A percentile compares a stretch with the other conserved stretches of the same genome.
phyloP scores from a whole-genome alignment of 2,888 invertebrate species.

The Hypercompe scribonia region DNA sequence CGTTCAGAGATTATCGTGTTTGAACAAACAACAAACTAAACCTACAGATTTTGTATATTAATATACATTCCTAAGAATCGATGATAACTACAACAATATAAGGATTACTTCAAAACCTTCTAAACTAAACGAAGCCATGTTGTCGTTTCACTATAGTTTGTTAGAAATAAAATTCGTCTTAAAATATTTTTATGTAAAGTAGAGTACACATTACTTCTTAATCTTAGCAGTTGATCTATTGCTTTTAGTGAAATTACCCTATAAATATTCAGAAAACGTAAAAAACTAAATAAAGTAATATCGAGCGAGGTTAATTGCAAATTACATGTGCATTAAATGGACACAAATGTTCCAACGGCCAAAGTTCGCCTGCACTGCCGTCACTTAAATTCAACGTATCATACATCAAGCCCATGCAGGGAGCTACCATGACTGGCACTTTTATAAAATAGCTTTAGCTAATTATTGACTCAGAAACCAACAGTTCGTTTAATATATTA shows the following conservation, averaged over 20 bases:
- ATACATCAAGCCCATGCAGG: conserved; percentile 13
- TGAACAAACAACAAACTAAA: not conserved
- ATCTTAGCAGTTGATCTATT: conserved; percentile 66
- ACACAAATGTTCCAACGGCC: conserved; percentile 54
- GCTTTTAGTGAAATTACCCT: conserved; percentile 85
- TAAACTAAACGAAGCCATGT: not conserved
- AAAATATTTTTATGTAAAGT: conserved; percentile 51
- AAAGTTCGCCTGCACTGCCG: conserved; percentile 51
- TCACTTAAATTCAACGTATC: conserved; percentile 40
- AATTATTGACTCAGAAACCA: not conserved
- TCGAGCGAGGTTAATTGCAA: conserved; percentile 77
- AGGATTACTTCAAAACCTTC: not conserved
- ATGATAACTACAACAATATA: not conserved
- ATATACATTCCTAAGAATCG: not conserved
- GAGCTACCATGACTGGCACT: conserved; percentile 38
- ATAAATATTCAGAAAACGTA: conserved; percentile 82
- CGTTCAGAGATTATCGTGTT: not conserved
- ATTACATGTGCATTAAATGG: conserved; percentile 69
- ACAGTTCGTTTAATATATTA: not conserved
- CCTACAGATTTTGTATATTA: not conserved
- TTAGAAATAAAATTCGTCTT: conserved; percentile 7
- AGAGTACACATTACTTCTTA: conserved; percentile 59
- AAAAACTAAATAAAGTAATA: conserved; percentile 79
- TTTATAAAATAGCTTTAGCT: conserved; percentile 6
- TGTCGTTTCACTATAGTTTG: not conserved